Evolutionary conservation across 1,140 invertebrate genomes (phyloP), one percentile per base, ranked within the genome.

Genomic region (Brachionus sp.): DNA sequence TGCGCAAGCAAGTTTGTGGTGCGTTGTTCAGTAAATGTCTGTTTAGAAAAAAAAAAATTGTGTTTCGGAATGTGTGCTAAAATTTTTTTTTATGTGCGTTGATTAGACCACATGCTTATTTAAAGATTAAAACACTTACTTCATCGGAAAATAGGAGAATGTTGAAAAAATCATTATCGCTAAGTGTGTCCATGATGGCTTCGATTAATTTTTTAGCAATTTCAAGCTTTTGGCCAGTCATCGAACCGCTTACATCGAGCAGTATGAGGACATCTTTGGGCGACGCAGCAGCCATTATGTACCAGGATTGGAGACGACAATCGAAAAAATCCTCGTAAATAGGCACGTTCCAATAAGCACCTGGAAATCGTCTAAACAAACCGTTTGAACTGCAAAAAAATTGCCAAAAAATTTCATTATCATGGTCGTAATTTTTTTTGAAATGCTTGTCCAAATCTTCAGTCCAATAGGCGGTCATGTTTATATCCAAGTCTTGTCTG

Each of bases 201-300:
- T 97, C 93, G 0, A 96, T 95, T 83, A 92, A 92, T 84, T 96
- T 95, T 86, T 93, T 93, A 5, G 97, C 96, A 84, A 99, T 97
- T 88, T 95, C 94, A 86, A 93, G 92, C 84, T 95, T 91, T 85
- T 95, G 92, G 5, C 97, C 97, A 23, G 93, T 93, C 98, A 99
- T 99, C 12, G 96, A 98, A n/a, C 97, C 98, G 82, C 95, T 90
- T 37, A 95, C 92, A 87, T 99, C 98, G 50, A 99, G 91, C 25
- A 99, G 89, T 84, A 99, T 97, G 23, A 99, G 92, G 84, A 99
- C 93, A 87, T 99, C 96, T 89, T 99, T 99, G 9, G 96, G 95
- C 85, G 95, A 96, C 0, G 96, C 97, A 0, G 97, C 95, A 1
- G 97, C 96, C 89, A 97, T 94, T 84, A 98, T 96, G 88, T 97